phyloP scores from a whole-genome alignment of 2,797 vertebrate species.

The Champsocephalus esox region DNA sequence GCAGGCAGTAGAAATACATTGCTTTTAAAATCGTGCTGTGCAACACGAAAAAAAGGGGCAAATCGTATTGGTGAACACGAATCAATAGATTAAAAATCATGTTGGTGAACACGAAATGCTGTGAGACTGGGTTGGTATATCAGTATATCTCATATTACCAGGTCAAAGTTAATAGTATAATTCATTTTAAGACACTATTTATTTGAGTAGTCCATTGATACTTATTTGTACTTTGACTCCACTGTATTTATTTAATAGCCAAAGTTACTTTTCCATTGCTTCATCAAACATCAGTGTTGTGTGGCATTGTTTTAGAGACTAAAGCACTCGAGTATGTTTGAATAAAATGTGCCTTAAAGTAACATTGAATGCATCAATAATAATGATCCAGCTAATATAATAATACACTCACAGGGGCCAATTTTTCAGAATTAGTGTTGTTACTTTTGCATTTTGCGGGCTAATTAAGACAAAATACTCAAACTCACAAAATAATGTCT shows the following conservation, averaged over 20 bases:
- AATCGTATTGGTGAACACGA: too few species aligned
- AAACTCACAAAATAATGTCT: not conserved
- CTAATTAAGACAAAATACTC: not conserved
- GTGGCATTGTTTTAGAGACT: not conserved
- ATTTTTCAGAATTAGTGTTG: not conserved
- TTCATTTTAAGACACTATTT: not conserved
- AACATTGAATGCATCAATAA: not conserved
- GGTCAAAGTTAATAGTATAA: not conserved
- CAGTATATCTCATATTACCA: not conserved
- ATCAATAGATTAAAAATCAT: too few species aligned
- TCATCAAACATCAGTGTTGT: not conserved
- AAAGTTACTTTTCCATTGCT: not conserved
- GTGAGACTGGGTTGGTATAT: too few species aligned
- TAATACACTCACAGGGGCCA: not conserved
- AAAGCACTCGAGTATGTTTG: not conserved
- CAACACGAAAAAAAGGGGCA: too few species aligned
- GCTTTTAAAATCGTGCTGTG: too few species aligned
- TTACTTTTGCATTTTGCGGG: not conserved
- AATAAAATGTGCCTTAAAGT: not conserved
- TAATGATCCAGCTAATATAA: not conserved
- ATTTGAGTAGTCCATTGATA: not conserved
- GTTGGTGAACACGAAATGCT: too few species aligned
- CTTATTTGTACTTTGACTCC: not conserved
- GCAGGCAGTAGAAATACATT: too few species aligned
- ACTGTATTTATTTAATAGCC: not conserved